Evolutionary conservation across 2,797 vertebrate species (phyloP), one percentile per base, ranked within the genome.

Genomic region (Aplochiton taeniatus): DNA sequence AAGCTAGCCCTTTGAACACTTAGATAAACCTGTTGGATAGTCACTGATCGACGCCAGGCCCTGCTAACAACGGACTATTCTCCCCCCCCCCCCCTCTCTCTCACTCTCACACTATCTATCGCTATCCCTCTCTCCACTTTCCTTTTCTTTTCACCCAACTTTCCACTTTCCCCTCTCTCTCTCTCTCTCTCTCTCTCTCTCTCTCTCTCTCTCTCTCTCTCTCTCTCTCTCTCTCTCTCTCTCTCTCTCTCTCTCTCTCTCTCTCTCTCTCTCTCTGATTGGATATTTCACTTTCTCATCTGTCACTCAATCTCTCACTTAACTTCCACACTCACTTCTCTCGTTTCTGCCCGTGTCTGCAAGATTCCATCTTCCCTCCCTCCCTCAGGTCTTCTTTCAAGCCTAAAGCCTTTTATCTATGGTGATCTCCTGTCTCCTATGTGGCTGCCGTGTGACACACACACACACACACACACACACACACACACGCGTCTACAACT

Each of bases 361-460:
- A 31, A 6, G 6, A 2, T 31, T 6, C 31, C 31, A 31, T 31
- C 31, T 31, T 31, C 31, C 31, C 31, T 2, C 31, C 31, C 31
- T 31, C 31, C 31, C 31, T 31, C 31, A 2, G 31, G 3, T 31
- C 31, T 46, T 58, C 65, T 54, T 68, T 72, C 55, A 54, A 63
- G 55, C 48, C 60, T 54, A 48, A 58, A 20, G 60, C 60, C 65
- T 73, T 68, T 63, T 58, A 63, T 68, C 41, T 47, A n/a, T 20
- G 8, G 47, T 14, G 46, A 14, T 5, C 51, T 19, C 31, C 45
- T 13, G 46, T 9, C 12, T 31, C 13, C 31, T n/a, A 31, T 6
- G 31, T 48, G 7, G 43, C 31, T 47, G 7, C 14, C 6, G 42
- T 43, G 31, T 58, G 6, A 31, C 31, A 31, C 31, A 31, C 31